phyloP scores from a whole-genome alignment of 2,888 invertebrate genomes.

The Antheraea yamamai region DNA sequence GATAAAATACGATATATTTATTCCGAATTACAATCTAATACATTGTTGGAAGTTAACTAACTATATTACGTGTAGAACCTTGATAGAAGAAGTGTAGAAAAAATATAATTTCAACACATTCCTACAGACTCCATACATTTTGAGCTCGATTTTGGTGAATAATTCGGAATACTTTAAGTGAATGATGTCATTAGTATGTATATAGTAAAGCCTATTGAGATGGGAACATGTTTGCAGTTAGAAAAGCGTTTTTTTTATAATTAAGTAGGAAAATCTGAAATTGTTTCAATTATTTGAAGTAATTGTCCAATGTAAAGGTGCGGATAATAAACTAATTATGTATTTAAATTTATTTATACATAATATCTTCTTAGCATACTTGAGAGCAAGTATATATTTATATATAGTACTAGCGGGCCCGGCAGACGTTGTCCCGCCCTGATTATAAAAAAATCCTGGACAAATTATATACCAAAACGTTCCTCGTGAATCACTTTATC shows the following conservation, averaged over 20 bases:
- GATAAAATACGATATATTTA: neutral
- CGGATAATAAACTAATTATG: neutral
- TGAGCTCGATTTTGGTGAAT: slow-evolving; percentile 12
- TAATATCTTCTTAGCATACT: neutral
- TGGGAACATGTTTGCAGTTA: slow-evolving; percentile 32
- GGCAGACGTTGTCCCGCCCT: no score
- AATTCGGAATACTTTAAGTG: slow-evolving; percentile 27
- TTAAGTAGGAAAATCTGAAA: neutral
- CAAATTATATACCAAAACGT: no score
- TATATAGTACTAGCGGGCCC: no score
- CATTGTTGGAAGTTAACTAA: neutral
- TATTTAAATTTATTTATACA: neutral
- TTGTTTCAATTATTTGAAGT: neutral
- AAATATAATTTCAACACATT: neutral
- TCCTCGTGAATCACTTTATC: no score
- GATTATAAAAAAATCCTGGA: no score
- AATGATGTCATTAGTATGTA: slow-evolving; percentile 32
- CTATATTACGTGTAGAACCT: neutral
- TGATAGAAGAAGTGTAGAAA: neutral
- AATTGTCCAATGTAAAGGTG: neutral
- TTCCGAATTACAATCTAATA: neutral
- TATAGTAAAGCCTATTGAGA: slow-evolving; percentile 23
- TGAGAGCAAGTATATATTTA: neutral
- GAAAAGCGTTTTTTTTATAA: slow-evolving; percentile 25
- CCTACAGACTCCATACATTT: slow-evolving; percentile 9